Conservation (phyloP, 2,797 vertebrate genomes). For the Notamacropus eugenii region DNA sequence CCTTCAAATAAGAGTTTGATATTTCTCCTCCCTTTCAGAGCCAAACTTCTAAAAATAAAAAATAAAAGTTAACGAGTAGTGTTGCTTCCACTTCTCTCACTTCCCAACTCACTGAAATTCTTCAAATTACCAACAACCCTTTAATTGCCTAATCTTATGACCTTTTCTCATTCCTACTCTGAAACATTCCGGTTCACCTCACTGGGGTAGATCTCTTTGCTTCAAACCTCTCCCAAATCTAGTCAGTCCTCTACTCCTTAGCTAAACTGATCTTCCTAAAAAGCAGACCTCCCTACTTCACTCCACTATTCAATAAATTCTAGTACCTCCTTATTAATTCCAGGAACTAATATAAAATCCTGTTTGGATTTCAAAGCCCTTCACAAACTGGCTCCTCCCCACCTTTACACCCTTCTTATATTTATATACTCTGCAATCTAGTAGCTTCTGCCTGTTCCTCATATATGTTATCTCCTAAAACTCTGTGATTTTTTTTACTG, state of each 20-base stretch:
- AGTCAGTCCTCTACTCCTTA: background rate
- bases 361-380: background rate
- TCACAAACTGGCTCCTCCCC: background rate
- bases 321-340: background rate
- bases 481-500: background rate
- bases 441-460: background rate
- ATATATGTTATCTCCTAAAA: background rate
- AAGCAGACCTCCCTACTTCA: background rate
- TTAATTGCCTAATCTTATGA: background rate
- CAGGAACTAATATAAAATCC: background rate
- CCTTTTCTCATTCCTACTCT: background rate
- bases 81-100: background rate
- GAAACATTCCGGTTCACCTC: background rate
- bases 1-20: background rate
- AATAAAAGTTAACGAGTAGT: background rate
- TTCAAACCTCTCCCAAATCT: background rate
- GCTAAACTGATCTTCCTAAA: background rate
- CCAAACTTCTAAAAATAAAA: background rate
- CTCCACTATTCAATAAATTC: background rate
- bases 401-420: background rate
- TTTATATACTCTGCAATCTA: background rate
- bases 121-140: background rate
- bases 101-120: background rate
- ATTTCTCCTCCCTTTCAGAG: background rate
- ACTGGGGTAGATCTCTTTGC: background rate